Evolutionary conservation across 2,888 invertebrate genomes (phyloP), one percentile per base, ranked within the genome.

Genomic region (Mechanitis mazaeus): DNA sequence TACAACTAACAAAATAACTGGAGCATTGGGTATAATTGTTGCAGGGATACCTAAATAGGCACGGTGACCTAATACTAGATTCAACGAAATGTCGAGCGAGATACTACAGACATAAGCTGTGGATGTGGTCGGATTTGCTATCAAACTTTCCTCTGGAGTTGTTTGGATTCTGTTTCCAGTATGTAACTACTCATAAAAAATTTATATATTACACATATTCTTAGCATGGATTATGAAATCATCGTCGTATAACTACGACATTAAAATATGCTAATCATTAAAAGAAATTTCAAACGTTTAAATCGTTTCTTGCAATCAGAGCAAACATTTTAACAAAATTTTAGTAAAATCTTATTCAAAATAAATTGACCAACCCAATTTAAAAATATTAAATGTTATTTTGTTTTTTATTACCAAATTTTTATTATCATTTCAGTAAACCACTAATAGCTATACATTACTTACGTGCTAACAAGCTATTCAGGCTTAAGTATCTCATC

Each of bases 21-120:
- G 20, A 12, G 47, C 47, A 20, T 47, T n/a, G 28, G n/a, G 6
- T 47, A 47, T 33, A 53, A 9, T n/a, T 42, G 33, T 68, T 63
- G n/a, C 61, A 88, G 89, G 86, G 85, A 0, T 88, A 79, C 68
- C 58, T 82, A 3, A 87, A 75, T 66, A 84, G 79, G 66, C 84
- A 83, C 57, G 87, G 69, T 0, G 83, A 83, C 12, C 71, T 86
- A 1, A 72, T 88, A 59, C 58, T 80, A 61, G 76, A 80, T 11
- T 69, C 80, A 0, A 56, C 64, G 1, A 85, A 80, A 69, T 89
- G 89, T 67, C 79, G 89, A 4, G 72, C 66, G 54, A 76, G 83
- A 63, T 90, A 89, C 72, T 84, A 78, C 68, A 82, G 77, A 54
- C 81, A 81, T 56, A 84, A 76, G 58, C 3, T 75, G 20, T 81